phyloP scores from a whole-genome alignment of 2,888 invertebrate species.

The Laspeyria flexula region DNA sequence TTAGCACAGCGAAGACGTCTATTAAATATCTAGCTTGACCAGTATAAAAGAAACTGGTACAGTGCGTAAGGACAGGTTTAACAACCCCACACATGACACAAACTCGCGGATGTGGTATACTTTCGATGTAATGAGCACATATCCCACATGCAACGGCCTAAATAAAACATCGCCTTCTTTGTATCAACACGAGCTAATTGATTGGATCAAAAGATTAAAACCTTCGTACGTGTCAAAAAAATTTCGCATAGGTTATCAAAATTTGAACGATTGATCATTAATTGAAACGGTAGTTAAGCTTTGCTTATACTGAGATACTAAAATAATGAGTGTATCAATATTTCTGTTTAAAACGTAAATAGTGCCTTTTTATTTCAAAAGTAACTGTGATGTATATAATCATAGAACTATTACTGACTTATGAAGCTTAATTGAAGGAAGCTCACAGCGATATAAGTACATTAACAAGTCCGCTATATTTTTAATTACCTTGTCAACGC shows the following conservation, averaged over 20 bases:
- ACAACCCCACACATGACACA: slow-evolving; percentile 72
- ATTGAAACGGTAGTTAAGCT: no score
- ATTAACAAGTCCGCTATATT: slow-evolving; percentile 43
- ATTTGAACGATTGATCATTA: no score
- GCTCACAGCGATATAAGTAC: slow-evolving; percentile 26
- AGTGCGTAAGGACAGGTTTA: slow-evolving; percentile 71
- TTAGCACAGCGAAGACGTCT: slow-evolving; percentile 67
- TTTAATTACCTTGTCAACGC: slow-evolving; percentile 67
- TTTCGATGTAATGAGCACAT: slow-evolving; percentile 77
- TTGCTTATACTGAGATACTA: no score
- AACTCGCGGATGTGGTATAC: slow-evolving; percentile 82
- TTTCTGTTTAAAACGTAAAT: no score
- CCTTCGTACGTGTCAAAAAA: no score
- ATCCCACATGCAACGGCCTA: slow-evolving; percentile 61
- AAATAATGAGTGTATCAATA: no score
- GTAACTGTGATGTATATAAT: no score
- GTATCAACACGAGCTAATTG: not conserved
- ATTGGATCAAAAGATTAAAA: not conserved
- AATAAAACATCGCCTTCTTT: slow-evolving; percentile 32
- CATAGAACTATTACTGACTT: no score
- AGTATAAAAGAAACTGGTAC: slow-evolving; percentile 74
- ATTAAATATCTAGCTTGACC: slow-evolving; percentile 72
- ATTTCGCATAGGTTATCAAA: no score
- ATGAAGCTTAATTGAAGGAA: slow-evolving; percentile 34
- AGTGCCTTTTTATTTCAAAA: no score